phyloP scores from a whole-genome alignment of 2,113 vertebrate genomes.

The Odocoileus virginianus region DNA sequence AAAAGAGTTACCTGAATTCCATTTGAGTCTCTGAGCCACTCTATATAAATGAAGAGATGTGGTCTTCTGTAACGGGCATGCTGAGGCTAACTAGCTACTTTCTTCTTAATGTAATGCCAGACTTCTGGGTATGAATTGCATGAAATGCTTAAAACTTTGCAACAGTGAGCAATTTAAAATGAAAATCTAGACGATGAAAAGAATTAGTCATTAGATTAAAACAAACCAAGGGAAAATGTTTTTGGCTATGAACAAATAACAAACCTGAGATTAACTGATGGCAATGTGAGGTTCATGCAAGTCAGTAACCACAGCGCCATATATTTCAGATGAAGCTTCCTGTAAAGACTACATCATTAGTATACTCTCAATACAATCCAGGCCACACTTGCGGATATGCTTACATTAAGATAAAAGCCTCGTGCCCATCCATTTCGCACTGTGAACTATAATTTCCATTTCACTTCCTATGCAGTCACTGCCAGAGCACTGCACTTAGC shows the following conservation, averaged over 20 bases:
- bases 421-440: conserved; percentile 42
- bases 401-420: conserved; percentile 66
- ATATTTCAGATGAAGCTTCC: conserved; percentile 56
- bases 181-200: neutral
- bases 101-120: neutral
- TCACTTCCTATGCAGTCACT: conserved; percentile 12
- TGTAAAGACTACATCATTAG: conserved; percentile 33
- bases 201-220: conserved; percentile 17
- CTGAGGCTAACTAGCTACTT: neutral
- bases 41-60: neutral
- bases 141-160: neutral
- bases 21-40: neutral
- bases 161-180: conserved; percentile 12
- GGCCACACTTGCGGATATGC: conserved; percentile 26
- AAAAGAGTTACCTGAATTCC: neutral
- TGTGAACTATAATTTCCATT: conserved; percentile 54
- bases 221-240: neutral
- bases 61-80: neutral
- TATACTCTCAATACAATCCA: conserved; percentile 32
- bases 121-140: neutral
- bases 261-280: conserved; percentile 17
- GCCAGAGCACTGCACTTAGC: conserved; percentile 35
- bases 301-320: conserved; percentile 34
- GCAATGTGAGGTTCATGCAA: neutral
- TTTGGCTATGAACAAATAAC: conserved; percentile 41